These are phyloP conservation scores for Galagoides demidoff DNA, from an alignment of 2,797 vertebrate species.

Conservation along the genomic window DNA sequence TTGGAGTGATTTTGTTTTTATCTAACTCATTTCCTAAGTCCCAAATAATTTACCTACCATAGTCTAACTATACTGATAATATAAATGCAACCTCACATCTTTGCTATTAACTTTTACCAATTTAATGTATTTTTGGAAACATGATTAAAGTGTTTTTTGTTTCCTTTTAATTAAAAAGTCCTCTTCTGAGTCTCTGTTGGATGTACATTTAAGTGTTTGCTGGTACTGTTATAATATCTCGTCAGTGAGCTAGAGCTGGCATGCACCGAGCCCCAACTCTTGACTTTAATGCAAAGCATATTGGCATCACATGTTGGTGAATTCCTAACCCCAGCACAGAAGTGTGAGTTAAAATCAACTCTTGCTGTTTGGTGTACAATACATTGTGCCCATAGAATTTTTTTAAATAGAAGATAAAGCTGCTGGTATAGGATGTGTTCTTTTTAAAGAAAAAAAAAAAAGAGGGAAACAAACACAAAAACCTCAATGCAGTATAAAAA, in stretches of 20 bases:
- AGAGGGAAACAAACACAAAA: constrained; percentile 66
- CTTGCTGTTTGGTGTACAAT: constrained; percentile 67
- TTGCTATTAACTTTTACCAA: constrained; percentile 13
- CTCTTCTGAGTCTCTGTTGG: constrained; percentile 32
- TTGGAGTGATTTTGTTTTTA: constrained; percentile 19
- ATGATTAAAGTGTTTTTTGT: neutral
- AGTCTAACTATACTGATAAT: neutral
- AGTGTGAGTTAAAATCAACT: constrained; percentile 69
- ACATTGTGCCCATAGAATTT: constrained; percentile 63
- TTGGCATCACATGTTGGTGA: constrained; percentile 37
- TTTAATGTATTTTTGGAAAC: constrained; percentile 47
- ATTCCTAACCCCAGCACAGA: constrained; percentile 69
- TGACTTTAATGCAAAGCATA: constrained; percentile 60
- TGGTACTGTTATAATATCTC: constrained; percentile 17
- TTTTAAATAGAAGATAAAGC: constrained; percentile 83
- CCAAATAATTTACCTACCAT: neutral
- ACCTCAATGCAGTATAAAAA: constrained; percentile 73
- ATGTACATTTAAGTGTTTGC: constrained; percentile 40
- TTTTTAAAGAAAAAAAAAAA: constrained; percentile 84
- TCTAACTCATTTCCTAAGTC: neutral
- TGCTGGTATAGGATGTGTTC: constrained; percentile 85
- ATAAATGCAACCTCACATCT: constrained; percentile 33
- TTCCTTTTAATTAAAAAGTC: constrained; percentile 35
- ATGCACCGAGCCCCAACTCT: constrained; percentile 62
- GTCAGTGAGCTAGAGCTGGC: constrained; percentile 69